phyloP scores from a whole-genome alignment of 2,113 vertebrate genomes.

The Mesembrinibis cayennensis region DNA sequence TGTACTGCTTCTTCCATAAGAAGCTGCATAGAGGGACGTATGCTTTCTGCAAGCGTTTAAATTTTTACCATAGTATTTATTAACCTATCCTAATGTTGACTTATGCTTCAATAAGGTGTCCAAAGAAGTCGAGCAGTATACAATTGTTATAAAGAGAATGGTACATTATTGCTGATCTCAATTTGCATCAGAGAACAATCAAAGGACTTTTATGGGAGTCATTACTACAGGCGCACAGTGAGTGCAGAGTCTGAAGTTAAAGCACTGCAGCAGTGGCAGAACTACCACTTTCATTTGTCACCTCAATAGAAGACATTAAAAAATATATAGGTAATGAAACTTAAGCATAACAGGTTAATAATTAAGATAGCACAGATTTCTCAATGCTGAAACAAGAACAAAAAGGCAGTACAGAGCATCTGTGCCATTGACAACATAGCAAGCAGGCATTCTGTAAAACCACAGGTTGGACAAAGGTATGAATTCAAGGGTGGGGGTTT shows the following conservation, averaged over 20 bases:
- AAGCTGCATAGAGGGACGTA: not conserved
- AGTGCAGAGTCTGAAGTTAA: not conserved
- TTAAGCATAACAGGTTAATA: slow-evolving; percentile 39
- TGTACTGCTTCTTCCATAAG: not conserved
- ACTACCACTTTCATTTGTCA: slow-evolving; percentile 24
- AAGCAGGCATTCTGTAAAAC: not conserved
- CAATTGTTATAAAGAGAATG: not conserved
- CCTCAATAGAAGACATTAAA: slow-evolving; percentile 25
- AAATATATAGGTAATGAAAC: slow-evolving; percentile 19
- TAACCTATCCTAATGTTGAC: not conserved
- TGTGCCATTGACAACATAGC: not conserved
- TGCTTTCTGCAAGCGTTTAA: not conserved
- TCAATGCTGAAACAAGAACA: not conserved
- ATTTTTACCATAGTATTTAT: not conserved
- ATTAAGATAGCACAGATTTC: slow-evolving; percentile 37
- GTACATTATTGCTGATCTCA: not conserved
- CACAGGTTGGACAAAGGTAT: not conserved
- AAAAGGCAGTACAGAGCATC: slow-evolving; percentile 4
- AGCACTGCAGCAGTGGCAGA: slow-evolving; percentile 5
- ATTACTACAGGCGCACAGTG: not conserved
- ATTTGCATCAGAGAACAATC: slow-evolving; percentile 21
- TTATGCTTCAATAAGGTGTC: not conserved
- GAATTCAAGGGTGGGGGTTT: not conserved
- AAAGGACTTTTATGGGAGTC: not conserved
- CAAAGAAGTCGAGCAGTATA: not conserved